These are phyloP conservation scores for Torymus texanus DNA, from an alignment of 2,888 invertebrate species.

Conservation along the genomic window DNA sequence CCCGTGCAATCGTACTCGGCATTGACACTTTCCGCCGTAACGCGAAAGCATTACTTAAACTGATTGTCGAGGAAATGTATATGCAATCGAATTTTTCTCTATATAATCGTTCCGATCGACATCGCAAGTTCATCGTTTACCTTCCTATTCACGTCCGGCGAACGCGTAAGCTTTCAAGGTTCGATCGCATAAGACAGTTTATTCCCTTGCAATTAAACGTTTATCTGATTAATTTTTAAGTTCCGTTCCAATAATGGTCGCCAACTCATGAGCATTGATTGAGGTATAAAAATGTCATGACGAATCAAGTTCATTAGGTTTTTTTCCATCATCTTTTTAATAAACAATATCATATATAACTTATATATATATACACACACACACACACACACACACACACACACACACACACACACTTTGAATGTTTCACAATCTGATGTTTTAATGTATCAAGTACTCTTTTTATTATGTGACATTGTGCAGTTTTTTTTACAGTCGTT, in stretches of 20 bases:
- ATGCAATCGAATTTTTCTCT: slow-evolving; percentile 31
- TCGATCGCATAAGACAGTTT: neutral
- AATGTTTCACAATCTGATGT: neutral
- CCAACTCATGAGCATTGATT: too few relatives aligned
- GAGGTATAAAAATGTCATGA: too few relatives aligned
- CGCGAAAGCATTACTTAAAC: slow-evolving; percentile 4
- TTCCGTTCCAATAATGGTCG: too few relatives aligned
- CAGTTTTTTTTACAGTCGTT: too few relatives aligned
- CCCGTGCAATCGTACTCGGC: slow-evolving; percentile 9
- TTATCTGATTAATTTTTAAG: neutral
- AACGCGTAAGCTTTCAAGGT: neutral
- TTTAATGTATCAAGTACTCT: neutral
- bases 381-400: too few relatives aligned
- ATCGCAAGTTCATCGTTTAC: neutral
- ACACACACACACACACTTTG: too few relatives aligned
- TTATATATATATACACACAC: too few relatives aligned
- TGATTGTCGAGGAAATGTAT: slow-evolving; percentile 26
- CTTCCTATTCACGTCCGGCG: slow-evolving; percentile 2
- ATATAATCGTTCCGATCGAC: neutral
- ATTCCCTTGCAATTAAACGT: slow-evolving; percentile 1
- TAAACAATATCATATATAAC: too few relatives aligned
- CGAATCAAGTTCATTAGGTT: too few relatives aligned
- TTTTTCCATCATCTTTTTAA: too few relatives aligned
- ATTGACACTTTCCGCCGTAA: slow-evolving; percentile 7
- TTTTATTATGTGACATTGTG: too few relatives aligned